These are phyloP conservation scores for Brachyalestes nurse DNA, from an alignment of 2,797 vertebrate species.

Conservation along the genomic window DNA sequence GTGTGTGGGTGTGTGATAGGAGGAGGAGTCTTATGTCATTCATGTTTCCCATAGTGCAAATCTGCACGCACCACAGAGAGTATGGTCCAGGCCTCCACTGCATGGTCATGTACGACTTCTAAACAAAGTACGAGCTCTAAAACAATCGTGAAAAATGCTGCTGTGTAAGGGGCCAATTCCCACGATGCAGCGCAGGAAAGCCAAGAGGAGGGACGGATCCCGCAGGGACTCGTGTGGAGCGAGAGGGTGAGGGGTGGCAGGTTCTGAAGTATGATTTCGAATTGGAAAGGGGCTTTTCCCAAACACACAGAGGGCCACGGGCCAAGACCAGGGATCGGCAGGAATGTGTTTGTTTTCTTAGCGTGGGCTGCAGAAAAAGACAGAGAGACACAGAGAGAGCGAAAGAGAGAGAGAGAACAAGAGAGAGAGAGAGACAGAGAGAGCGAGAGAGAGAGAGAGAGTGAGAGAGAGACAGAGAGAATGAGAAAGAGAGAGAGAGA, in stretches of 20 bases:
- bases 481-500: no score
- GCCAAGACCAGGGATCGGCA: conserved; percentile 70
- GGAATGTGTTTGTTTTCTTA: conserved; percentile 65
- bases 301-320: conserved; percentile 60
- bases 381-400: conserved; percentile 47
- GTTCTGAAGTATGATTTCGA: conserved; percentile 54
- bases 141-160: neutral
- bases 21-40: no score
- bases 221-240: neutral
- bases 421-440: no score
- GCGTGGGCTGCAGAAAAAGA: conserved; percentile 54
- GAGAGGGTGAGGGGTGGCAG: conserved; percentile 29
- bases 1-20: no score
- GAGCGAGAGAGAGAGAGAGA: no score
- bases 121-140: no score
- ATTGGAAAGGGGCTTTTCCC: conserved; percentile 49
- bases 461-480: no score
- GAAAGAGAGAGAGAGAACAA: no score
- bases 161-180: conserved; percentile 14
- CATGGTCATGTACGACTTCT: no score
- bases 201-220: neutral
- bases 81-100: no score
- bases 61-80: no score
- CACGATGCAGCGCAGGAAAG: conserved; percentile 23
- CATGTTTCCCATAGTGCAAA: no score